Evolutionary conservation across 2,113 vertebrate species (phyloP).

Genomic region (Laticauda laticaudata): DNA sequence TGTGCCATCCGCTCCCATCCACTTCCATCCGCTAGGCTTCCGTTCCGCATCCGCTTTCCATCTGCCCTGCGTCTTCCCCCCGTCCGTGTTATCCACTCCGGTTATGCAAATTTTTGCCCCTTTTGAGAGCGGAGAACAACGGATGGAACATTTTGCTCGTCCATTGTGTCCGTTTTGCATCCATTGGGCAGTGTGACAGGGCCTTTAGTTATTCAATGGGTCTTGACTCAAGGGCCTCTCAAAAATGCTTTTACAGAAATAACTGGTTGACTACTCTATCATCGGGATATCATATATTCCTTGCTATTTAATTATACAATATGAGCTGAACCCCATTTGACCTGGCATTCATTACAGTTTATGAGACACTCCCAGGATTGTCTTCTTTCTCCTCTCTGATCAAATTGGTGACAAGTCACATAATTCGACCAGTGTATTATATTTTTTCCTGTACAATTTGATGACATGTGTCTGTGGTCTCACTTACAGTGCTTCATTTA

Average conservation of each 20-base stretch:
- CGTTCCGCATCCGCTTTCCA: too few relatives aligned
- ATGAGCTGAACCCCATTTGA: neutral
- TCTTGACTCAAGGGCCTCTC: neutral
- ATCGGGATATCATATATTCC: neutral
- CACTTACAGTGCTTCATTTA: neutral
- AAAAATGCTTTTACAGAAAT: neutral
- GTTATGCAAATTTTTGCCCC: too few relatives aligned
- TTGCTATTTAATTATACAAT: constrained; percentile 3
- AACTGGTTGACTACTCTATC: neutral
- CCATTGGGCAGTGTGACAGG: too few relatives aligned
- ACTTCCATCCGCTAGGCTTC: too few relatives aligned
- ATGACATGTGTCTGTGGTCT: neutral
- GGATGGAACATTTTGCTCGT: too few relatives aligned
- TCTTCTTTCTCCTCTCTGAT: neutral
- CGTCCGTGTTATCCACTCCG: too few relatives aligned
- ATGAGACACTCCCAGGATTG: neutral
- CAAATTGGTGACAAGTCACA: neutral
- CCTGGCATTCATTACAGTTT: constrained; percentile 5
- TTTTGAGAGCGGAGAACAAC: too few relatives aligned
- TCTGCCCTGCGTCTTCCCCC: too few relatives aligned
- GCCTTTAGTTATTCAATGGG: neutral
- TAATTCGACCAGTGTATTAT: neutral
- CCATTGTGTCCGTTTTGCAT: too few relatives aligned
- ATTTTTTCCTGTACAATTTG: neutral
- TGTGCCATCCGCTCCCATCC: too few relatives aligned